These are phyloP conservation scores for Steatocranus sp. DNA, from an alignment of 2,797 vertebrate species.

Conservation along the genomic window DNA sequence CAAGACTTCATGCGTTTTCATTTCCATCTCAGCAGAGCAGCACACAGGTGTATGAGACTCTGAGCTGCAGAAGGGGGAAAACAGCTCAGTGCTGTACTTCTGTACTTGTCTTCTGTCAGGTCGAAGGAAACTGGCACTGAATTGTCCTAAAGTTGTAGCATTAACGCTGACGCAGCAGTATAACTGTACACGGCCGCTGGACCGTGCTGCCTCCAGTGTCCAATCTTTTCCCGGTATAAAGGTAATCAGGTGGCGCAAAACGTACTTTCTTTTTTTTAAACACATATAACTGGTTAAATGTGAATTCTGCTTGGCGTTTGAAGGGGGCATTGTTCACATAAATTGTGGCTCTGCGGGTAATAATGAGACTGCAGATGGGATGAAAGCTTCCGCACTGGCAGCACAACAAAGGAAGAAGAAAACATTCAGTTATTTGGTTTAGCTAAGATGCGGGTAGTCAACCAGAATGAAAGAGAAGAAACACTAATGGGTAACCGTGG, in stretches of 20 bases:
- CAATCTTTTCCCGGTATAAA: background rate
- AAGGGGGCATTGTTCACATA: background rate
- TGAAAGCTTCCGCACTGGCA: slow-evolving; percentile 19
- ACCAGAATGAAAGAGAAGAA: background rate
- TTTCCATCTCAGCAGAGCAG: background rate
- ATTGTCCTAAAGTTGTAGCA: slow-evolving; percentile 3
- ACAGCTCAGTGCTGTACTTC: background rate
- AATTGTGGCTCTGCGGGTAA: slow-evolving; percentile 14
- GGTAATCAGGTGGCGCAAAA: background rate
- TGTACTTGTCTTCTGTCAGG: background rate
- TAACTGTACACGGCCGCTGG: background rate
- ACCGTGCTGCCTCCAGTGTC: background rate
- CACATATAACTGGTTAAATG: background rate
- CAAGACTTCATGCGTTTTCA: background rate
- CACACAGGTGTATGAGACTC: background rate
- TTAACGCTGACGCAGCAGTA: slow-evolving; percentile 15
- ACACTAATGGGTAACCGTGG: background rate
- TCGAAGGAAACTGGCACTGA: background rate
- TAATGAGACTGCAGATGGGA: slow-evolving; percentile 59
- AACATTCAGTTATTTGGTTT: background rate
- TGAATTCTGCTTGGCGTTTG: background rate
- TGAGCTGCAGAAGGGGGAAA: background rate
- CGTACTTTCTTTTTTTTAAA: background rate
- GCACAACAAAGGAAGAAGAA: background rate
- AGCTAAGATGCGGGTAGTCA: background rate